phyloP scores from a whole-genome alignment of 2,113 vertebrate genomes.

The Electrona antarctica region DNA sequence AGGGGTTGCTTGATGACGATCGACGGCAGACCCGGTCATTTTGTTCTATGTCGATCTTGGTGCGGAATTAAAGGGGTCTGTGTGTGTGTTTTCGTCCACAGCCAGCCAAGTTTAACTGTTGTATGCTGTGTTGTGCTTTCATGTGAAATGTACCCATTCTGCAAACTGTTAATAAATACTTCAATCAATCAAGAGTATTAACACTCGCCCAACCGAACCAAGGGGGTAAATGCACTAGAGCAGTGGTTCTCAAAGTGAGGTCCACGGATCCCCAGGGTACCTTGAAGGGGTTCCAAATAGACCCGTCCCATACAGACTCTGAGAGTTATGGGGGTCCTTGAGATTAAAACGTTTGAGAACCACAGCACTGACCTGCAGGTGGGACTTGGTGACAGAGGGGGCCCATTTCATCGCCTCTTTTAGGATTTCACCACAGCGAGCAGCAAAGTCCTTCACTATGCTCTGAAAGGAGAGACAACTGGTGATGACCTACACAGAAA shows the following conservation, averaged over 20 bases:
- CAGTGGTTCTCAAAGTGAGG: no score
- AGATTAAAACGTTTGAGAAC: no score
- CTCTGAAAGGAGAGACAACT: constrained; percentile 75
- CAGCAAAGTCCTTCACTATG: constrained; percentile 97
- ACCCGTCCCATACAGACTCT: no score
- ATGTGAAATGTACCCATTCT: no score
- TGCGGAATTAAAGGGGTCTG: not conserved
- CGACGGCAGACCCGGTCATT: no score
- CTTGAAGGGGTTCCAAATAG: no score
- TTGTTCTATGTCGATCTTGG: no score
- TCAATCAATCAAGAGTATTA: not conserved
- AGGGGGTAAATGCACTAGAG: no score
- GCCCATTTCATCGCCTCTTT: constrained; percentile 99
- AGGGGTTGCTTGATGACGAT: no score
- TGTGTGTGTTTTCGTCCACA: not conserved
- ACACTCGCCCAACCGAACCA: not conserved
- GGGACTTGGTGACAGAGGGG: constrained; percentile 95
- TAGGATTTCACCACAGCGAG: constrained; percentile 95
- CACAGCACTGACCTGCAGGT: constrained; percentile 85
- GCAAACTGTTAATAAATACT: no score
- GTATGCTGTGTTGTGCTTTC: not conserved
- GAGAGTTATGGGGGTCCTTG: no score
- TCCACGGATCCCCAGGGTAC: no score
- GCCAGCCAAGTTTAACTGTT: not conserved
- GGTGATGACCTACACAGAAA: constrained; percentile 1